Evolutionary conservation across 2,888 invertebrate genomes (phyloP), one percentile per base, ranked within the genome.

Genomic region (Phania funesta): DNA sequence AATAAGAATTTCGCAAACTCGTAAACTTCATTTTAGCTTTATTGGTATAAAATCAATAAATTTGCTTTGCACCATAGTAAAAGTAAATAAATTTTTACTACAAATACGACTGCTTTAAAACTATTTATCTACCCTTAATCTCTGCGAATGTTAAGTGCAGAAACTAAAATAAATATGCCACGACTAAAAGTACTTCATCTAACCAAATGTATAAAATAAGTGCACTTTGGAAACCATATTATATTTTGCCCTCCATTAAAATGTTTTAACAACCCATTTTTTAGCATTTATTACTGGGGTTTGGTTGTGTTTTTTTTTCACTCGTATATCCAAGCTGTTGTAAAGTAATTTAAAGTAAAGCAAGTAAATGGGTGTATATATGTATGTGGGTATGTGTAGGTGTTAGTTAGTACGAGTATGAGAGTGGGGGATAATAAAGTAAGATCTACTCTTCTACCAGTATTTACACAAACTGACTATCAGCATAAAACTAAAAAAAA

Each of bases 221-320:
- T 74, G 74, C 54, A 79, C 48, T 73, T 67, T 67, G 11, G 32
- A 16, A 62, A 52, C 32, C 11, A 11, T 64, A 22, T 41, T 52
- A 11, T 44, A 52, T 38, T 22, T 65, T 20, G 41, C 29, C 64
- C 70, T 70, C 70, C 70, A 76, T 75, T 80, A 75, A 76, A 80
- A 52, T 65, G 48, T 71, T 80, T 80, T 80, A 58, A 65, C 56
- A 80, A 80, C 52, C 75, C 65, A 80, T 80, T 75, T 79, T 80
- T 75, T 70, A 64, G 35, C 70, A 65, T 80, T 80, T 80, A 80
- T 80, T 80, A 75, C 70, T 64, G 44, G 80, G 80, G 70, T 80
- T 75, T 75, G 75, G 70, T 60, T 58, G 52, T 56, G 48, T 26
- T 18, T 56, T 22, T 56, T n/a, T n/a, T n/a, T n/a, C n/a, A n/a